A percentile compares a stretch with the other conserved stretches of the same genome.
Conservation (phyloP, 2,113 vertebrate species). For the Alaudala cheleensis region DNA sequence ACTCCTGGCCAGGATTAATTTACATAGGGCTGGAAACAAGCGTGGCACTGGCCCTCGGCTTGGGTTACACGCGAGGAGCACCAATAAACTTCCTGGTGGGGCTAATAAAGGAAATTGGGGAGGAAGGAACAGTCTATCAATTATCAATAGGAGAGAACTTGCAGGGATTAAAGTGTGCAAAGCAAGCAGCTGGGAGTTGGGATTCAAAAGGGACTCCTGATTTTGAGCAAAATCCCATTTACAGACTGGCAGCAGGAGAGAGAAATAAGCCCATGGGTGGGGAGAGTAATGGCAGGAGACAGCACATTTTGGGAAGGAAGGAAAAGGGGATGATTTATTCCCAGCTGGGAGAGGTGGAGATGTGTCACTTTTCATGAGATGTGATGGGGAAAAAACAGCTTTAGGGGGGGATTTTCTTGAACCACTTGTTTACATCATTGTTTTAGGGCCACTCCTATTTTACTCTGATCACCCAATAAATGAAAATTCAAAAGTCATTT, state of each 20-base stretch:
- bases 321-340: neutral
- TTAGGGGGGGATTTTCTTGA: neutral
- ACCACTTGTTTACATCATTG: neutral
- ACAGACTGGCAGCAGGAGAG: neutral
- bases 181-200: neutral
- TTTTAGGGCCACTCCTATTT: neutral
- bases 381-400: rapidly evolving
- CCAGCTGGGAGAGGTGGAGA: neutral
- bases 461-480: neutral
- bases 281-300: neutral
- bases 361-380: neutral
- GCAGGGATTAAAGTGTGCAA: constrained; percentile 55
- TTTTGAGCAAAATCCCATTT: neutral
- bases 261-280: neutral
- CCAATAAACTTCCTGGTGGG: constrained; percentile 75
- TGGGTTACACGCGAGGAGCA: constrained; percentile 70
- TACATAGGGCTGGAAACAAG: constrained; percentile 66
- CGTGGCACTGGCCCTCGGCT: constrained; percentile 49
- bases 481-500: neutral
- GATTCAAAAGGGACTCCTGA: neutral
- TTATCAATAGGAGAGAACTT: constrained; percentile 68
- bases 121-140: constrained; percentile 76
- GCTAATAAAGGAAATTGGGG: constrained; percentile 77
- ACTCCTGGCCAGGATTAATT: constrained; percentile 73
- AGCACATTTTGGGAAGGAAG: neutral